Evolutionary conservation across 2,797 vertebrate species (phyloP).

Genomic region (Meda fulgida): DNA sequence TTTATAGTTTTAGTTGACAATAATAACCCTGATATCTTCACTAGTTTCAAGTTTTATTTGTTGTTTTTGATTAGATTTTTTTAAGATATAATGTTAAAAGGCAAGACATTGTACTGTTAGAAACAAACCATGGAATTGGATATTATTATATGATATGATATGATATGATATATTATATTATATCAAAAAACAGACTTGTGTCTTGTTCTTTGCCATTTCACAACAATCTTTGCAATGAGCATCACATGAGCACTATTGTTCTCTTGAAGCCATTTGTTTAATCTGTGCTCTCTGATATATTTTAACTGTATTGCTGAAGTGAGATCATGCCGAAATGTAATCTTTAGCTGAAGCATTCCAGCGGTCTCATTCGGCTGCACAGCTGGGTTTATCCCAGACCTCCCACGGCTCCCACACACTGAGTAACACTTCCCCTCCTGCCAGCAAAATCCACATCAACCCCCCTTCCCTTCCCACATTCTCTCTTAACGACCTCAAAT

Average conservation of each 20-base stretch:
- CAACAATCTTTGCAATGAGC: background rate
- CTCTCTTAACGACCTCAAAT: slow-evolving; percentile 15
- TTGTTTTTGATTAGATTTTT: background rate
- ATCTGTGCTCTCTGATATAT: background rate
- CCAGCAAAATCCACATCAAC: slow-evolving; percentile 4
- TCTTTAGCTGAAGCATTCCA: slow-evolving; percentile 56
- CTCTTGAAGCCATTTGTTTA: background rate
- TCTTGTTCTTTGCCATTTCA: background rate
- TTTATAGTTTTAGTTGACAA: background rate
- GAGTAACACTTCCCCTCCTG: slow-evolving; percentile 43
- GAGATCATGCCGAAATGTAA: slow-evolving; percentile 27
- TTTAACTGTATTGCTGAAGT: slow-evolving; percentile 22
- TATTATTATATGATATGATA: background rate
- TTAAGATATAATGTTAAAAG: background rate
- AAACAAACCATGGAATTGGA: too few species aligned
- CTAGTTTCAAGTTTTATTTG: background rate
- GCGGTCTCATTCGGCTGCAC: slow-evolving; percentile 41
- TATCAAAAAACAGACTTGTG: background rate
- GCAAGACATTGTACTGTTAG: background rate
- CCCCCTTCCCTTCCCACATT: slow-evolving; percentile 34
- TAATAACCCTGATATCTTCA: background rate
- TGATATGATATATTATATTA: background rate
- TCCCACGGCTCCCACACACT: slow-evolving; percentile 53
- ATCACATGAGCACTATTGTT: slow-evolving; percentile 5
- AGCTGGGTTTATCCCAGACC: slow-evolving; percentile 59